Evolutionary conservation across 2,797 vertebrate genomes (phyloP), one percentile per base, ranked within the genome.

Genomic region (Enteromius argenteus): DNA sequence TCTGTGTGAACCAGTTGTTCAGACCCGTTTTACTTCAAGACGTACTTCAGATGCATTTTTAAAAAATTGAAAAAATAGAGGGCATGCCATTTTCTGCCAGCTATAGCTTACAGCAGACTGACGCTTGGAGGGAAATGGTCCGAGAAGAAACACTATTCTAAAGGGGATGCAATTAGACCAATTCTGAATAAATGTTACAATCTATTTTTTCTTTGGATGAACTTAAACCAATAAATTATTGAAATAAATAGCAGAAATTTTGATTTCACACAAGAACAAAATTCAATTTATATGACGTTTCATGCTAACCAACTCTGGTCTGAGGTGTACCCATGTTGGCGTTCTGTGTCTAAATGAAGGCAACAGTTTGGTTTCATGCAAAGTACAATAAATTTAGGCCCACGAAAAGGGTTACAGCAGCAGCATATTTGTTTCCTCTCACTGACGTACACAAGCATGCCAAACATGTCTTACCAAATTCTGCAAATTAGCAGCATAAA

Each of bases 401-500:
- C 44, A 37, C 23, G 69, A 39, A 73, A 72, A 71, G 19, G 53
- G 66, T 66, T 83, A 62, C 11, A 9, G 37, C 15, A 62, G 8
- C 5, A 81, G 73, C 17, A 58, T 56, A 14, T 80, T 83, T 32
- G 56, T 68, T 76, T 51, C n/a, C 58, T 69, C 62, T 46, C 30
- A 60, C 11, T 79, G 80, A 75, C 15, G 1, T 62, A n/a, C 3
- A 11, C 32, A 44, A 73, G 58, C 17, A 67, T 87, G 68, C 84
- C 17, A 67, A 74, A 62, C 42, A 85, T 72, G 56, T 74, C 39
- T 58, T 32, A 46, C 49, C 42, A 68, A 86, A 84, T 76, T 81
- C 66, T 56, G 79, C 42, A 64, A 74, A 86, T 76, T 17, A 76
- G 60, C 5, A 82, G 21, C 53, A 79, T n/a, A 69, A 68, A 84